phyloP scores from a whole-genome alignment of 2,888 invertebrate genomes.

The Leptopilina myrica region DNA sequence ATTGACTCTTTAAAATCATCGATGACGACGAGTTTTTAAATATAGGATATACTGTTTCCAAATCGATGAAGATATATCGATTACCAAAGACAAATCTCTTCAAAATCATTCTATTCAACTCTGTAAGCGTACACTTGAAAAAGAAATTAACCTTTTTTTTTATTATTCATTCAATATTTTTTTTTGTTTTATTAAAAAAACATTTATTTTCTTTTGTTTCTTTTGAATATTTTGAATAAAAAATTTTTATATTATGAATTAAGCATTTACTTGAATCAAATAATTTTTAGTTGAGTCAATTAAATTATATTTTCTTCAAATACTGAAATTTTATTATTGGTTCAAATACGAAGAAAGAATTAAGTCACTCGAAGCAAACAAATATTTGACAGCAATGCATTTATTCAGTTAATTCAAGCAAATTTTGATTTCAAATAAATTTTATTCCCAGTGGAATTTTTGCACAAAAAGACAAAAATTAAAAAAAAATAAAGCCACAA shows the following conservation, averaged over 20 bases:
- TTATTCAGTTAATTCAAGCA: no score
- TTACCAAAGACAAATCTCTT: background rate
- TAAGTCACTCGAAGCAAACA: no score
- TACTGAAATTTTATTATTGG: no score
- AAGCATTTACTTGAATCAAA: no score
- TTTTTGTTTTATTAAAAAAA: no score
- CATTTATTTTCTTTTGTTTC: background rate
- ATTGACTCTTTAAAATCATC: conserved; percentile 35
- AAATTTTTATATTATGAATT: no score
- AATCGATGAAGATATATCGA: conserved; percentile 22
- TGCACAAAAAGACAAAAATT: background rate
- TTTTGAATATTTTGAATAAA: no score
- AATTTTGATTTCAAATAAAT: no score
- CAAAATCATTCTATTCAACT: background rate
- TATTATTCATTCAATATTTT: background rate
- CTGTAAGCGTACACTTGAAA: background rate
- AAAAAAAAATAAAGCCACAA: background rate
- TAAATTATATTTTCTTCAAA: no score
- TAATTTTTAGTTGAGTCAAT: no score
- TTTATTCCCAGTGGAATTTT: background rate
- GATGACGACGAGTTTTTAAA: background rate
- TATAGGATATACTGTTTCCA: background rate
- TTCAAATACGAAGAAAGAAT: no score
- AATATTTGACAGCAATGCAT: no score
- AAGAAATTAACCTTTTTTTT: background rate